Percentiles rank a stretch among this genome's conserved stretches.
phyloP scores from a whole-genome alignment of 2,797 vertebrate genomes.

The Triplophysa bombifrons region DNA sequence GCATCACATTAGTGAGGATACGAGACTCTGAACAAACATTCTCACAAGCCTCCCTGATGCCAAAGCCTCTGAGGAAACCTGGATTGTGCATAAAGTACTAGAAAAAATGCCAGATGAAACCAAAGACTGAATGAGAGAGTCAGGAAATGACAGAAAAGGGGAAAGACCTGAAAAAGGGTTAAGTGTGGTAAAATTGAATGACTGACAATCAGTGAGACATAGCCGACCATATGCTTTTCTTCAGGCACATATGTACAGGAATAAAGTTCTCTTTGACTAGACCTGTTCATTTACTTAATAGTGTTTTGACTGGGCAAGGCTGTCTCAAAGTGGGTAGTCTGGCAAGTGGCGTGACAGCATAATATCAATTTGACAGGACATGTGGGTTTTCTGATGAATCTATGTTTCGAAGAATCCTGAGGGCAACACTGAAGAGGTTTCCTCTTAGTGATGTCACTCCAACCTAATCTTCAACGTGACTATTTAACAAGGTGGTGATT shows the following conservation, averaged over 20 bases:
- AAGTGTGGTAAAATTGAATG: conserved; percentile 16
- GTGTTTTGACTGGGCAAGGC: conserved; percentile 17
- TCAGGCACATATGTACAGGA: conserved; percentile 4
- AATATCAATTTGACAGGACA: conserved; percentile 25
- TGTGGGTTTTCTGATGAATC: conserved; percentile 22
- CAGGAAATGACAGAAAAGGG: conserved; percentile 13
- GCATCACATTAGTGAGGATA: conserved; percentile 46
- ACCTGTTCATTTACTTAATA: conserved; percentile 3
- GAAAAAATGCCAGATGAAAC: conserved; percentile 10
- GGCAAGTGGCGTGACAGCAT: conserved; percentile 15
- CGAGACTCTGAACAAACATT: conserved; percentile 53
- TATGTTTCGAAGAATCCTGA: conserved; percentile 24
- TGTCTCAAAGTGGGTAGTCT: conserved; percentile 12
- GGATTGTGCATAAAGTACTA: conserved; percentile 35
- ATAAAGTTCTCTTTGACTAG: conserved; percentile 17
- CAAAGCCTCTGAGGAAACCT: conserved; percentile 41
- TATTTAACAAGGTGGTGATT: too few relatives aligned
- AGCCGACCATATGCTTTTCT: conserved; percentile 7
- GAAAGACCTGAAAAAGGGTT: conserved; percentile 24
- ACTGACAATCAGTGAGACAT: conserved; percentile 28
- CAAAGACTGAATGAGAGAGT: conserved; percentile 19
- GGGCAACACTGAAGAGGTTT: neutral
- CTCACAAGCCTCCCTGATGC: conserved; percentile 37
- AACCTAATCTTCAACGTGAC: neutral
- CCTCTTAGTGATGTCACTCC: neutral